Conservation (phyloP, 2,797 vertebrate genomes). For the Thalassophryne amazonica region DNA sequence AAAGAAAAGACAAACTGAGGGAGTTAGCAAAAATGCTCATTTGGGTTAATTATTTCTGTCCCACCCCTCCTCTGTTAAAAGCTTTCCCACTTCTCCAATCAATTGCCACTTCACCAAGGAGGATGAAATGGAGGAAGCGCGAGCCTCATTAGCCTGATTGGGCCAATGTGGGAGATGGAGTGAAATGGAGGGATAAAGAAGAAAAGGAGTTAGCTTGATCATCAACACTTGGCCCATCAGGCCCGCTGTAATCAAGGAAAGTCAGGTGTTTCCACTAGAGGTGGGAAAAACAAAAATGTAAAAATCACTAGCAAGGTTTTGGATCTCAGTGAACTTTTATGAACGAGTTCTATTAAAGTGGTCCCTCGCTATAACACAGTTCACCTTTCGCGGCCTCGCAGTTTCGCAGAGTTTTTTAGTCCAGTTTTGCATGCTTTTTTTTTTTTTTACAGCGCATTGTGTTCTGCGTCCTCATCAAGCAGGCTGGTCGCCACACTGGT, state of each 20-base stretch:
- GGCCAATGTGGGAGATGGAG: constrained; percentile 62
- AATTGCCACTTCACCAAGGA: constrained; percentile 78
- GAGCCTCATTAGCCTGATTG: constrained; percentile 77
- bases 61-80: constrained; percentile 79
- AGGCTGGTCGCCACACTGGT: too few relatives aligned
- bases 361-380: too few relatives aligned
- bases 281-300: too few relatives aligned
- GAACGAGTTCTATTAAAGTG: too few relatives aligned
- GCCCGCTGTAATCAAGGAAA: constrained; percentile 46
- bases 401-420: too few relatives aligned
- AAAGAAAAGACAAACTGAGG: constrained; percentile 60
- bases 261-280: constrained; percentile 35
- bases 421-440: too few relatives aligned
- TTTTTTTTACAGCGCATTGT: too few relatives aligned
- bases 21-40: constrained; percentile 79
- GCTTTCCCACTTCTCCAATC: constrained; percentile 80
- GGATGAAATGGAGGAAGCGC: constrained; percentile 73
- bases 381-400: too few relatives aligned
- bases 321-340: too few relatives aligned
- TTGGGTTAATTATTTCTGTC: constrained; percentile 79
- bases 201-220: constrained; percentile 72
- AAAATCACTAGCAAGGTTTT: too few relatives aligned
- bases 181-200: constrained; percentile 54
- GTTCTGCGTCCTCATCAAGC: too few relatives aligned
- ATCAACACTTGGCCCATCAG: constrained; percentile 68